Base-by-base conservation (phyloP, 2,797 vertebrate genomes). In the Okamejei kenojei region DNA sequence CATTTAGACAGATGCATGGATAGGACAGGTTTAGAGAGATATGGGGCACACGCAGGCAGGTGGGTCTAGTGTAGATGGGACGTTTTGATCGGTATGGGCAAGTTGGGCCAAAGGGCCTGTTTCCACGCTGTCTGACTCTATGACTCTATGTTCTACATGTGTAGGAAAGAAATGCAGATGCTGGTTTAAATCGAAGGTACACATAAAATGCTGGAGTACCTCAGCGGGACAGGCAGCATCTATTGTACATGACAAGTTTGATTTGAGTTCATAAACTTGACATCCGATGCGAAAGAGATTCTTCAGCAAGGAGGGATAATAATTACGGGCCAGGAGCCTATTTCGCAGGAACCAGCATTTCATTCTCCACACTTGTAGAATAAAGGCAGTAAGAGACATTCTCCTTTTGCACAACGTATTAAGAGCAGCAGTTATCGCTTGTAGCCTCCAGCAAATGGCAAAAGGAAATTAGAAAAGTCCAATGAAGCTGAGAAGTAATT, bases 401-500 rank as follows among this genome's bases (percentile, higher is more conserved):
- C 98, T 98, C 97, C 97, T 97, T 92, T 97, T 96, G 96, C 97
- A 97, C 96, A 95, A 97, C 97, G 98, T 98, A 99, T 99, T 98
- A 98, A 98, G 97, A 97, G 97, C 96, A 95, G 96, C 97, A 98
- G 97, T 99, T 99, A 99, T 98, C 98, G 95, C 97, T 93, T 95
- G 96, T 97, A 96, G 98, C 98, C 98, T 98, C 97, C 97, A 98
- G 98, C 98, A 97, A 98, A 97, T 97, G 96, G 96, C 96, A 95
- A 96, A 96, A 97, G 97, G 96, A 97, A 97, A 97, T 96, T 97
- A 98, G 96, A 97, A 97, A 97, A 97, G 97, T 97, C 97, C 97
- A 97, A 97, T 97, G 97, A 97, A 97, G 97, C 97, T 95, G 96
- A 98, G 97, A 97, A 98, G 98, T 98, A 98, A 99, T 99, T 99